A percentile compares a stretch with the other conserved stretches of the same genome.
These are phyloP conservation scores for Solenopsis invicta DNA, from an alignment of 1,140 invertebrate genomes.

Conservation along the genomic window DNA sequence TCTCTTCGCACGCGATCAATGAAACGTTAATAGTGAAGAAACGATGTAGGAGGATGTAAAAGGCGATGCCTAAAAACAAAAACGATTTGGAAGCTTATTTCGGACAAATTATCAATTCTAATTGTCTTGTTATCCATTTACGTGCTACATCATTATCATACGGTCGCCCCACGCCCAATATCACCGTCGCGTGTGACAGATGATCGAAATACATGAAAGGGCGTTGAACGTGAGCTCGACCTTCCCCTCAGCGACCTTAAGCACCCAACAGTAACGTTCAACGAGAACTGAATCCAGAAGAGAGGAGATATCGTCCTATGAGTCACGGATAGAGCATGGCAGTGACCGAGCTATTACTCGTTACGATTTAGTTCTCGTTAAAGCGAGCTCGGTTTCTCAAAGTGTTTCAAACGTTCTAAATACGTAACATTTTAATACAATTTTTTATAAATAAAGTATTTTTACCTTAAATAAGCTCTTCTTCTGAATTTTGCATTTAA, in stretches of 20 bases:
- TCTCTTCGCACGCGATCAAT: not conserved
- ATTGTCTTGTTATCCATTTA: conserved; percentile 1
- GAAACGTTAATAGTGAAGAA: conserved; percentile 1
- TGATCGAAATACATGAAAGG: conserved; percentile 52
- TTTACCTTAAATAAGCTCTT: not conserved
- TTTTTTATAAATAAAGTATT: not conserved
- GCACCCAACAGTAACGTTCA: conserved; percentile 30
- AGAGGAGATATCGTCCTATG: conserved; percentile 44
- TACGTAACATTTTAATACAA: not conserved
- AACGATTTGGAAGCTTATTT: not conserved
- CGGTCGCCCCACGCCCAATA: conserved; percentile 1
- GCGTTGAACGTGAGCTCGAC: conserved; percentile 64
- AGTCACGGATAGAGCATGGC: conserved; percentile 49
- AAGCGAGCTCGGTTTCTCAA: not conserved
- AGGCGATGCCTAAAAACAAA: not conserved
- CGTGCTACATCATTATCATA: not conserved
- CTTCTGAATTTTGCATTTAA: not conserved
- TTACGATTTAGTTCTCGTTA: conserved; percentile 21
- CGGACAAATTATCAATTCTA: conserved; percentile 33
- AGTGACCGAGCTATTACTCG: conserved; percentile 44
- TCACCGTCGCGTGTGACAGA: conserved; percentile 2
- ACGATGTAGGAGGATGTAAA: not conserved
- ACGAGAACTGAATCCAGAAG: conserved; percentile 43
- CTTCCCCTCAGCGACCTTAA: conserved; percentile 52
- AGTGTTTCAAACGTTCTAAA: not conserved